Evolutionary conservation across 2,113 vertebrate genomes (phyloP).

Genomic region (Motacilla alba): DNA sequence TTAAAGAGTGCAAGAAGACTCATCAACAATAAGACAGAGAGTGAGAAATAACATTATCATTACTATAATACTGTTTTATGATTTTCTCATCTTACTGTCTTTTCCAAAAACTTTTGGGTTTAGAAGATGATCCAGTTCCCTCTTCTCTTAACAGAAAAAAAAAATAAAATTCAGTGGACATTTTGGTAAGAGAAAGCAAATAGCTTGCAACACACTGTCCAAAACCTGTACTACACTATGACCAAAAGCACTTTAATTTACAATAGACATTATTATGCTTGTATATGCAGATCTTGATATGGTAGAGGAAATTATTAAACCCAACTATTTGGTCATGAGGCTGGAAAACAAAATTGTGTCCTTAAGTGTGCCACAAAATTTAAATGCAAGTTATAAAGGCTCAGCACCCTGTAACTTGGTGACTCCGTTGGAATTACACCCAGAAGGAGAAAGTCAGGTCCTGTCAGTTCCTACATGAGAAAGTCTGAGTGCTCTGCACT

Average conservation of each 20-base stretch:
- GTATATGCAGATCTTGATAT: conserved; percentile 9
- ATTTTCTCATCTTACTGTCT: neutral
- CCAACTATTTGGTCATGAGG: neutral
- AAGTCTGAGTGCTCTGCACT: neutral
- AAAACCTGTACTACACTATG: neutral
- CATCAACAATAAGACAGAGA: neutral
- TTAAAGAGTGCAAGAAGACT: neutral
- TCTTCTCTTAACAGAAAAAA: neutral
- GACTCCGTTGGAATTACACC: neutral
- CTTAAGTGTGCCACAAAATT: neutral
- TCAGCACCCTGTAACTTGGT: neutral
- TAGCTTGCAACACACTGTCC: neutral
- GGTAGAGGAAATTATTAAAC: conserved; percentile 25
- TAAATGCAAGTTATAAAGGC: neutral
- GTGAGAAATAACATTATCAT: neutral
- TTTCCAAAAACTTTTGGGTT: neutral
- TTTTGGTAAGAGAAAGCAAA: neutral
- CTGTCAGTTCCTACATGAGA: neutral
- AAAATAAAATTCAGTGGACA: neutral
- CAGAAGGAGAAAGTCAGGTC: conserved; percentile 45
- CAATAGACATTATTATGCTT: neutral
- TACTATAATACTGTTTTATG: neutral
- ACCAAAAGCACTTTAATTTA: neutral
- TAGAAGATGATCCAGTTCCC: neutral
- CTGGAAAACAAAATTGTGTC: neutral